Evolutionary conservation across 2,797 vertebrate genomes (phyloP).

Genomic region (Enteromius viviparus): DNA sequence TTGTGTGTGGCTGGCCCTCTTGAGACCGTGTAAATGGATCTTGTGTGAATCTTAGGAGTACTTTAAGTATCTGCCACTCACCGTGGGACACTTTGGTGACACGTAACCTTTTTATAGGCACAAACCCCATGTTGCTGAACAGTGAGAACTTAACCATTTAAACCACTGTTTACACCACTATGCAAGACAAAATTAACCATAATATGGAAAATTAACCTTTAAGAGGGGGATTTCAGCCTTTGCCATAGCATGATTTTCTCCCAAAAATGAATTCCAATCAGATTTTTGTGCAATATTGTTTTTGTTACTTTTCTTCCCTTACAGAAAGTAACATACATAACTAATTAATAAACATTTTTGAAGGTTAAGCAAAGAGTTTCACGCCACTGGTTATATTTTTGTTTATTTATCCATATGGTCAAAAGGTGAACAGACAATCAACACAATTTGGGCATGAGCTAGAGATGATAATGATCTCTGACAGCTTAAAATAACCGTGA

Average conservation of each 20-base stretch:
- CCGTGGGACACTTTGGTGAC: background rate
- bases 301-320: background rate
- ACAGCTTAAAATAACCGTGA: background rate
- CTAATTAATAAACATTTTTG: background rate
- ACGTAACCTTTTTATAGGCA: background rate
- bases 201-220: background rate
- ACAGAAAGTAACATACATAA: background rate
- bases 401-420: background rate
- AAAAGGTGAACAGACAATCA: background rate
- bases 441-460: background rate
- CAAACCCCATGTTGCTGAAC: background rate
- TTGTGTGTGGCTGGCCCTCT: background rate
- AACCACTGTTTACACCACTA: background rate
- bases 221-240: background rate
- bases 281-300: background rate
- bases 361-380: background rate
- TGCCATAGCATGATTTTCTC: background rate
- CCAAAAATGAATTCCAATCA: background rate
- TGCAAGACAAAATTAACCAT: background rate
- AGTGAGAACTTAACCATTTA: background rate
- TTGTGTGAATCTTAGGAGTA: background rate
- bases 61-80: background rate
- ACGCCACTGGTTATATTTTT: background rate
- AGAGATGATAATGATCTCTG: background rate
- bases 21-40: background rate